Conservation (phyloP, 1,140 invertebrate genomes). For the roundworm (Caenorhabditis elegans) region WBcel235 BX284605.5:485501-486000, state of each 20-base stretch:
- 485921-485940: neutral
- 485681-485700: neutral
- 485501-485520: too few species aligned
- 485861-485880: neutral
- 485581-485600: too few species aligned
- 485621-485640: too few species aligned
- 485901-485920: neutral
- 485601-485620: too few species aligned
- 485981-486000: neutral
- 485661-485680: too few species aligned
- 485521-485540: too few species aligned
- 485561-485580: too few species aligned
- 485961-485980: neutral
- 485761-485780: neutral
- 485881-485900: neutral
- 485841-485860: neutral
- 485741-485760: neutral
- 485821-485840: neutral
- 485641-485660: too few species aligned
- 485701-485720: neutral
- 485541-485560: too few species aligned
- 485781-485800: neutral
- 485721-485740: neutral
- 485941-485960: neutral
- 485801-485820: neutral